Conservation (phyloP, 2,888 invertebrate species). For the Phyllotreta cruciferae region DNA sequence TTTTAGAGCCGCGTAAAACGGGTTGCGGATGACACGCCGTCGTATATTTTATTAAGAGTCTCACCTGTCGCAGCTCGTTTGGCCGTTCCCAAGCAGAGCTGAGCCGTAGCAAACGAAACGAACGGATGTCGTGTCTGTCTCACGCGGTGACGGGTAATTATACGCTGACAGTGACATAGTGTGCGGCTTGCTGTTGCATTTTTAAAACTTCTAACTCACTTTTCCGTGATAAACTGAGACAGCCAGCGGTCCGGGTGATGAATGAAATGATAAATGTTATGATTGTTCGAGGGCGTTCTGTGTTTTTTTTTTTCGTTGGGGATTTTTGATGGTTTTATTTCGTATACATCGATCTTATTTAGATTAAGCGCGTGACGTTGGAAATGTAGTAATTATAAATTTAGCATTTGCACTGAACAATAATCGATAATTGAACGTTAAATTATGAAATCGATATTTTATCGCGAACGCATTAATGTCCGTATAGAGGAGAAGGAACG, state of each 20-base stretch:
- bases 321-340: slow-evolving; percentile 17
- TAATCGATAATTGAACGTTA: slow-evolving; percentile 31
- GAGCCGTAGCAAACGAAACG: slow-evolving; percentile 39
- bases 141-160: slow-evolving; percentile 60
- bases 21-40: slow-evolving; percentile 53
- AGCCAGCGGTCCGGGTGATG: slow-evolving; percentile 32
- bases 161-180: slow-evolving; percentile 61
- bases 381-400: too few relatives aligned
- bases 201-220: slow-evolving; percentile 52
- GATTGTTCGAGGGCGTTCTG: slow-evolving; percentile 27
- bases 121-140: slow-evolving; percentile 59
- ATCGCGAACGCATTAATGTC: slow-evolving; percentile 42
- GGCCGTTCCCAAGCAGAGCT: slow-evolving; percentile 54
- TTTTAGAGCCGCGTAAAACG: slow-evolving; percentile 50
- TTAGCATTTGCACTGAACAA: too few relatives aligned
- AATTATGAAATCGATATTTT: slow-evolving; percentile 36
- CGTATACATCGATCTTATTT: background rate
- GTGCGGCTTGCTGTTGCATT: slow-evolving; percentile 58
- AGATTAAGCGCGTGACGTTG: too few relatives aligned
- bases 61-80: slow-evolving; percentile 58
- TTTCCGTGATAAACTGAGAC: slow-evolving; percentile 39
- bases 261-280: slow-evolving; percentile 36
- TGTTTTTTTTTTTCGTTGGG: background rate
- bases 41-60: slow-evolving; percentile 60
- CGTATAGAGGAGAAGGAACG: slow-evolving; percentile 40